Conservation (phyloP, 2,888 invertebrate genomes). For the Lordiphosa fenestrarum region DNA sequence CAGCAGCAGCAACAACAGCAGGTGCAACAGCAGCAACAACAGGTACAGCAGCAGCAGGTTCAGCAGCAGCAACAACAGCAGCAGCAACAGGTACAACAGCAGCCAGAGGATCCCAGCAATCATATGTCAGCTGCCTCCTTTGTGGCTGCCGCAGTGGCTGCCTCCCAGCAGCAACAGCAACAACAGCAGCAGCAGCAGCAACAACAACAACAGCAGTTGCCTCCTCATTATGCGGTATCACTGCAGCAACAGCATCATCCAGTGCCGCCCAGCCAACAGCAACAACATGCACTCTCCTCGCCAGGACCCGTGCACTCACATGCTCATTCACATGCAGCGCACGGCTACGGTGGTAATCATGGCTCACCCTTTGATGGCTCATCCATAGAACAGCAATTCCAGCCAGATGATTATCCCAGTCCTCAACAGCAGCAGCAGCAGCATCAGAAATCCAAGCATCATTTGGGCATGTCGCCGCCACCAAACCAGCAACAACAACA, state of each 20-base stretch:
- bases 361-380: constrained; percentile 80
- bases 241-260: constrained; percentile 31
- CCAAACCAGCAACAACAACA: constrained; percentile 86
- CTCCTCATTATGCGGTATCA: constrained; percentile 76
- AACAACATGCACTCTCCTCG: constrained; percentile 79
- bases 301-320: constrained; percentile 73
- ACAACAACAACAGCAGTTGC: constrained; percentile 61
- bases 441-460: constrained; percentile 75
- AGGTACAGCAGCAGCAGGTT: constrained; percentile 14
- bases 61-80: constrained; percentile 47
- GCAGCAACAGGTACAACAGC: constrained; percentile 56
- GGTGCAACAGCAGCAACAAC: constrained; percentile 39
- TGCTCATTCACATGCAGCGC: constrained; percentile 27
- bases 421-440: constrained; percentile 56
- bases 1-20: constrained; percentile 37
- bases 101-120: constrained; percentile 37
- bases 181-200: constrained; percentile 56
- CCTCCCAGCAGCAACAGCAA: constrained; percentile 71
- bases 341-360: constrained; percentile 57
- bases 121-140: constrained; percentile 76
- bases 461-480: constrained; percentile 81
- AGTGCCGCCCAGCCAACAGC: constrained; percentile 48
- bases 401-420: constrained; percentile 65
- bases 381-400: constrained; percentile 80
- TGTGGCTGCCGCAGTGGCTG: constrained; percentile 74